Base-by-base conservation (phyloP, 2,888 invertebrate species). In the Tetheella fluctuosa region DNA sequence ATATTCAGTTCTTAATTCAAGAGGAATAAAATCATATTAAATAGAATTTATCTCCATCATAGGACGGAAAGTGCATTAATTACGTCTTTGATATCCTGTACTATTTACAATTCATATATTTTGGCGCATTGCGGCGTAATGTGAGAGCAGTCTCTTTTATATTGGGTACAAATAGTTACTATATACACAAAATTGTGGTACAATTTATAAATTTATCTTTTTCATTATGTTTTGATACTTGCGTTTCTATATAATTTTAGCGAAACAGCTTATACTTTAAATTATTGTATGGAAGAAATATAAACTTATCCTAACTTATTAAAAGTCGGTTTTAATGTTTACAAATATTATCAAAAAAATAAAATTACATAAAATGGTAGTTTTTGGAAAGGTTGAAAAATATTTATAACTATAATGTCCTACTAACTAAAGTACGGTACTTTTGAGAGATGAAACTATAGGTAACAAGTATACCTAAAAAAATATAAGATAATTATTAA, bases 151-250 rank as follows among this genome's bases (percentile, higher is more conserved):
- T 56, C 61, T 30, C 23, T 59, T 48, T 20, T 48, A 48, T 20
- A 48, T 48, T 20, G 20, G 48, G 7, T 20, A 48, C 48, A 48
- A 48, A 20, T 48, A 20, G 48, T 10, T 20, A 48, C 20, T 48
- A 59, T 61, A 59, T 56, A 62, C 59, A 64, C 58, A 64, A 62
- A 59, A 64, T 68, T 64, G 67, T 54, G 64, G 70, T 64, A 65
- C 28, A 61, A 55, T 64, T 64, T 52, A 58, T 72, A 70, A 63
- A 72, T 65, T 63, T 66, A 66, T 70, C 68, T 25, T 15, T 25
- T 39, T 28, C 17, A 12, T 42, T 17, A 3, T 3, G n/a, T 3
- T 20, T 17, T 10, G 20, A 8, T 48, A 48, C 8, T 48, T 20
- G 20, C 48, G 48, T 10, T 48, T 48, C 48, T 48, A 5, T 42